Evolutionary conservation across 2,888 invertebrate genomes (phyloP).

Genomic region (Slavum lentiscoides): DNA sequence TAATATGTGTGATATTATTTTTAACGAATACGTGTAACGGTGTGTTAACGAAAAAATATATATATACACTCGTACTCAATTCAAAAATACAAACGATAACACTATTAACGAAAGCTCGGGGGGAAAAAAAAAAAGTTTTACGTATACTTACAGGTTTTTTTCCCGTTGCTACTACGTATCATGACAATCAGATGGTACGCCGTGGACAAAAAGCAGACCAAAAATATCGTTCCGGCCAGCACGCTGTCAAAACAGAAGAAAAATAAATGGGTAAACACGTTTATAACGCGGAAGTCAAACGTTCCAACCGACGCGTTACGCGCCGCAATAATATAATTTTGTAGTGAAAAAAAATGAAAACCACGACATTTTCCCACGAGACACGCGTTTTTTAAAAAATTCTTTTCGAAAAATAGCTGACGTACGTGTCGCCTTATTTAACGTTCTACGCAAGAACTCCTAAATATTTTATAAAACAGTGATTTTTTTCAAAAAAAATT

Average conservation of each 20-base stretch:
- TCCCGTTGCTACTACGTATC: not conserved
- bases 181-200: conserved; percentile 1
- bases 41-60: too few species aligned
- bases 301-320: not conserved
- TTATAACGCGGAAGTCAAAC: not conserved
- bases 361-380: not conserved
- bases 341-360: not conserved
- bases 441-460: too few species aligned
- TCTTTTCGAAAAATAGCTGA: too few species aligned
- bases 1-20: too few species aligned
- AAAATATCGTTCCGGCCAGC: not conserved
- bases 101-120: too few species aligned
- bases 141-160: conserved; percentile 13
- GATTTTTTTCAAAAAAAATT: too few species aligned
- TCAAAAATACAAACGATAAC: not conserved
- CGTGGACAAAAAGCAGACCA: conserved; percentile 21
- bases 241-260: not conserved
- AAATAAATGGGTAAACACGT: too few species aligned
- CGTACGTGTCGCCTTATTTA: too few species aligned
- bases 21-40: too few species aligned
- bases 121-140: not conserved
- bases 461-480: too few species aligned
- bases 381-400: not conserved
- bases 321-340: not conserved
- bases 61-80: too few species aligned